These are phyloP conservation scores for Ophiothrix spiculata DNA, from an alignment of 35 echinoderm and acorn worm species.

Conservation along the genomic window DNA sequence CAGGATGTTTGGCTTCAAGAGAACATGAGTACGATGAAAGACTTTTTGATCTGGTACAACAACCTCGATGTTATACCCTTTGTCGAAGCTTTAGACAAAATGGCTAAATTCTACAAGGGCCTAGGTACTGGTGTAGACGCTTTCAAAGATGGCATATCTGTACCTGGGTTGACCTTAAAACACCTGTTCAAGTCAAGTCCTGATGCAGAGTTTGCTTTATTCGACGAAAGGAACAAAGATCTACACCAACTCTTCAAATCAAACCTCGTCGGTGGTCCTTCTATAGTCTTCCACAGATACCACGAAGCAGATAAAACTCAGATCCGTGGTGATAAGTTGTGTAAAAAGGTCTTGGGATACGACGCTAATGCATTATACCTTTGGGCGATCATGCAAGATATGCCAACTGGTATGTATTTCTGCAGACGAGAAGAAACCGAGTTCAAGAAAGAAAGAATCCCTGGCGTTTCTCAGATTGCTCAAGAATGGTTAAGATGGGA, in stretches of 20 bases:
- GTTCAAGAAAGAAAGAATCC: slow-evolving; percentile 29
- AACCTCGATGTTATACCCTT: slow-evolving; percentile 25
- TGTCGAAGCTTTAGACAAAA: slow-evolving; percentile 18
- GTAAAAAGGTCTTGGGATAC: slow-evolving; percentile 37
- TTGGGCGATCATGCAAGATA: slow-evolving; percentile 47
- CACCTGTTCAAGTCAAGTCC: not conserved
- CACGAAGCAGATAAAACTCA: slow-evolving; percentile 35
- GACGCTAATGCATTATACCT: slow-evolving; percentile 68
- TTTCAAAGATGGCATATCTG: slow-evolving; percentile 39
- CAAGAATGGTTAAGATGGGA: slow-evolving; percentile 9
- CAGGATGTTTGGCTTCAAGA: slow-evolving; percentile 6
- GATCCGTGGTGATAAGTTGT: slow-evolving; percentile 30
- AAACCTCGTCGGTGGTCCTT: slow-evolving; percentile 48
- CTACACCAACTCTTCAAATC: slow-evolving; percentile 6
- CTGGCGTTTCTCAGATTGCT: not conserved
- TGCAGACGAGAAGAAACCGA: slow-evolving; percentile 21
- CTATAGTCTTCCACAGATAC: slow-evolving; percentile 49
- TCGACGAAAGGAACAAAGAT: slow-evolving; percentile 11
- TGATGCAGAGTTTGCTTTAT: not conserved
- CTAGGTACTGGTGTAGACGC: not conserved
- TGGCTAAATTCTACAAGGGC: slow-evolving; percentile 22
- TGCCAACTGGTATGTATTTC: slow-evolving; percentile 49
- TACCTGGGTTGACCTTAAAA: slow-evolving; percentile 22
- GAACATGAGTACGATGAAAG: not conserved
- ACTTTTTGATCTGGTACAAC: slow-evolving; percentile 29